Base-by-base conservation (phyloP, 2,797 vertebrate genomes). In the Paramormyrops hopkinsi region DNA sequence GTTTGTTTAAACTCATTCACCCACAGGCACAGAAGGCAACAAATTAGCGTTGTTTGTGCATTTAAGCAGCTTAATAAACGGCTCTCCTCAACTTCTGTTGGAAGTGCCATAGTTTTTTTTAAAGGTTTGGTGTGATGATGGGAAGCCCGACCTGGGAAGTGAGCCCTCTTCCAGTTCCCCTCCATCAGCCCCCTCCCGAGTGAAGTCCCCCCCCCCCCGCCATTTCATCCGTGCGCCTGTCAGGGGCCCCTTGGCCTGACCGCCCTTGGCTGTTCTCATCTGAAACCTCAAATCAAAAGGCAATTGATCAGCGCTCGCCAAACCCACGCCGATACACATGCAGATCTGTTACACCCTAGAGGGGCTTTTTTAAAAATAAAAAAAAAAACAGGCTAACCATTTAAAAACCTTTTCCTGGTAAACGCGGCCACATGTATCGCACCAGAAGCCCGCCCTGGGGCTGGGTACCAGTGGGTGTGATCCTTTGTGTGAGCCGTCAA, bases 401-500 rank as follows among this genome's bases (percentile, higher is more conserved):
- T 83, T 19, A 69, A 69, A 83, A 69, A 0, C 82, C 50, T 89
- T 89, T 90, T 11, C 25, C 73, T 89, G 90, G 93, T 92, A n/a
- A 89, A 91, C 92, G 91, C 90, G 91, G 90, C 25, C 44, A 88
- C 92, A 91, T 90, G 1, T 29, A 41, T 89, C 22, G 1, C 89
- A n/a, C 89, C 91, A 59, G 88, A 46, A 88, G 88, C 62, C 88
- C 54, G 86, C 90, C 91, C 91, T 54, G 85, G n/a, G 9, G 29
- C 90, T 76, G 87, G 73, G 84, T 86, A 91, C 62, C 65, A 90
- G 88, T 89, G 88, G 90, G 9, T 62, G 19, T 29, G 33, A 59
- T 14, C 89, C 84, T 37, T 79, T 62, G 56, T 65, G 17, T 89
- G 89, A 85, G 12, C 90, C 93, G 94, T 95, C 91, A 95, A 94